Evolutionary conservation across 2,113 vertebrate species (phyloP), one percentile per base, ranked within the genome.

Genomic region (Amia ocellicauda): DNA sequence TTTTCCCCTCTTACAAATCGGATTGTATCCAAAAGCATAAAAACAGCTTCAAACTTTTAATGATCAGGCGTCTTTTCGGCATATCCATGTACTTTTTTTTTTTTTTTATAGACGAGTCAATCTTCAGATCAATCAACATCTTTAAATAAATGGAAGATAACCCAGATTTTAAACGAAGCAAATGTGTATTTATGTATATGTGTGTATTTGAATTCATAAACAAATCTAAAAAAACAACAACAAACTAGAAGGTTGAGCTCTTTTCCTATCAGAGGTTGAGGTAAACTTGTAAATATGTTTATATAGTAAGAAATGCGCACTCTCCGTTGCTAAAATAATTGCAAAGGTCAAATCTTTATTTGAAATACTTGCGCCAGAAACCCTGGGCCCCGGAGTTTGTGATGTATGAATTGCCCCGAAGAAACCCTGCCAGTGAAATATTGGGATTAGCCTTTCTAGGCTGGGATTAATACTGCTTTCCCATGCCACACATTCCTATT

Each of bases 401-500:
- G 71, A 62, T 64, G 64, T 73, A 66, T 83, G 75, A 84, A 78
- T 77, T 64, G 65, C 70, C 76, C 73, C 69, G 70, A 63, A 80
- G 74, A 84, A 85, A 72, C 77, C 75, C 81, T 75, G 70, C 77
- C 62, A 77, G 76, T 78, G 66, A 80, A 87, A 84, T 82, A 79
- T 78, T 82, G 79, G 80, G 85, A 90, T 88, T 89, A 86, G 71
- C 76, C 75, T 81, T 69, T 85, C 74, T 82, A 80, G 79, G 80
- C 81, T 64, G 53, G 85, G 83, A 88, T 88, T 89, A 83, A 83
- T 70, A 64, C 58, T 68, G 58, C 73, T 82, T 80, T 82, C 77
- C 73, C 78, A 80, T 69, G 71, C 62, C 66, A 54, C 69, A 68
- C 69, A 74, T 78, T 77, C 75, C 71, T 74, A 74, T 78, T 81